Conservation (phyloP, 2,888 invertebrate species). For the Aleiodes leptofemur region DNA sequence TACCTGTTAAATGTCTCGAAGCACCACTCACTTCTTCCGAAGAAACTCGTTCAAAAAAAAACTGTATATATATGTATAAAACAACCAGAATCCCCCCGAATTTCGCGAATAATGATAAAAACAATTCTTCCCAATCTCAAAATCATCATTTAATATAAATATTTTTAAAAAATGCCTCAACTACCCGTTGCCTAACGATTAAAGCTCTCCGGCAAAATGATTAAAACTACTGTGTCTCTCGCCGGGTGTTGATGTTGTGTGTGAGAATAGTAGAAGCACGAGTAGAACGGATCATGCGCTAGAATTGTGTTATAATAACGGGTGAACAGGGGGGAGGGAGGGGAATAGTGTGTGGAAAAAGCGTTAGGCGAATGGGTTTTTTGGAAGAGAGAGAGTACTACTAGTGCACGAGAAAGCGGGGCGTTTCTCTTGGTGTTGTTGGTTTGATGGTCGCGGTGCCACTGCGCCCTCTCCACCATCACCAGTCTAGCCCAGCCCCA, state of each 20-base stretch:
- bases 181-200: no score
- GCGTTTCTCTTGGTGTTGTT: conserved; percentile 68
- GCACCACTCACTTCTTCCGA: conserved; percentile 20
- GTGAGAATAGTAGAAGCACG: conserved; percentile 10
- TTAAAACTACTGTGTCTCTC: no score
- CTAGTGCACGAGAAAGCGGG: conserved; percentile 35
- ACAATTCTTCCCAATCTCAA: no score
- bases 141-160: no score
- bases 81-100: neutral
- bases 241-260: no score
- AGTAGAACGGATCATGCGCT: conserved; percentile 45
- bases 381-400: conserved; percentile 13
- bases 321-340: no score
- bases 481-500: conserved; percentile 77
- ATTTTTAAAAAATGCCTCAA: no score
- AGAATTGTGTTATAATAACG: conserved; percentile 5
- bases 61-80: no score
- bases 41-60: neutral
- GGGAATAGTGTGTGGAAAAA: neutral
- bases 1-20: neutral
- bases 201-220: no score
- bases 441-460: conserved; percentile 77
- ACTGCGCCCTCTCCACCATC: conserved; percentile 77
- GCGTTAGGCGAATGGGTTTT: conserved; percentile 5
- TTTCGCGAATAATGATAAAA: neutral